Percentiles rank a stretch among this genome's conserved stretches.
Evolutionary conservation across 2,888 invertebrate species (phyloP).

Genomic region (Mythimna lalbum): DNA sequence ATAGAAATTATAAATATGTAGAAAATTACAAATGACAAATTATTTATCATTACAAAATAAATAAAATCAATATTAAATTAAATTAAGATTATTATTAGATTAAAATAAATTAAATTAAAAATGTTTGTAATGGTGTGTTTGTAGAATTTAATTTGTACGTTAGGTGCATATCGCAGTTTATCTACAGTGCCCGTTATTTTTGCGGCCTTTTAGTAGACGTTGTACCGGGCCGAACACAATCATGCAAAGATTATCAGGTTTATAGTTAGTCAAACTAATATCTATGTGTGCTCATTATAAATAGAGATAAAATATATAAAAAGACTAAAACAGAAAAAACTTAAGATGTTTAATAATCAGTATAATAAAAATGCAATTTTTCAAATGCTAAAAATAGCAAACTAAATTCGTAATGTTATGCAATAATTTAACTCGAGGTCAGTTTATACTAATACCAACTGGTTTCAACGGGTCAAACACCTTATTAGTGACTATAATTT

Average conservation of each 20-base stretch:
- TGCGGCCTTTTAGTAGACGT: not conserved
- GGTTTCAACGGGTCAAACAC: constrained; percentile 24
- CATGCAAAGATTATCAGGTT: not conserved
- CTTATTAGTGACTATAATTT: not conserved
- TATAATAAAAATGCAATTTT: not conserved
- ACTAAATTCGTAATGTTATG: no score
- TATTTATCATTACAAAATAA: no score
- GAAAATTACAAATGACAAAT: no score
- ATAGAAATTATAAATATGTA: no score
- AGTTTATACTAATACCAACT: not conserved
- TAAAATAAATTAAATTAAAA: no score
- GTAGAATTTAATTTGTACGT: no score
- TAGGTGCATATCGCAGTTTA: no score
- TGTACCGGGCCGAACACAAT: not conserved
- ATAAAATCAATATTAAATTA: no score
- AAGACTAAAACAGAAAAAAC: no score
- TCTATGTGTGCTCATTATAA: not conserved
- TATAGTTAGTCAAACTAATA: not conserved
- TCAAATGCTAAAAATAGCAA: not conserved
- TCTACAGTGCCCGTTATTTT: no score
- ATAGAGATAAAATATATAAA: not conserved
- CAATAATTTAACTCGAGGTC: not conserved
- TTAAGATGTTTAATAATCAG: not conserved
- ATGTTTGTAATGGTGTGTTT: no score
- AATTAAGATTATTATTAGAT: no score